Base-by-base conservation (phyloP, 2,888 invertebrate genomes). In the Lepeophtheirus nordmannii region DNA sequence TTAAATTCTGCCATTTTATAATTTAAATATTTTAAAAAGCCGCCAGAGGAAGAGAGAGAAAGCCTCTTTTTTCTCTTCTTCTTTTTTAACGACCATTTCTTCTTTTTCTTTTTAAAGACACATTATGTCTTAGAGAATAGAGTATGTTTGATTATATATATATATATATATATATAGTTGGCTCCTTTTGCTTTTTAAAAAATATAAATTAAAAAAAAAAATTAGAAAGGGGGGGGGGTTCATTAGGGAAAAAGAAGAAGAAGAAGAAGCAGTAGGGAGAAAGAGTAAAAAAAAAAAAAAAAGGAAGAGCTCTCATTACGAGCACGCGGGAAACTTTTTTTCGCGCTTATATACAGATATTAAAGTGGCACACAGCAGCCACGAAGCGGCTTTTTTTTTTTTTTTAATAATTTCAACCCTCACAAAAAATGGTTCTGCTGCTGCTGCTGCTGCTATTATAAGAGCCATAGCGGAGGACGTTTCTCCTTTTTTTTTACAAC, bases 111-210 rank as follows among this genome's bases (percentile, higher is more conserved):
- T 46, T 46, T 46, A 46, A 46, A 46, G 53, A 46, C 53, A 46
- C 53, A n/a, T 46, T n/a, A 46, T 46, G 53, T 20, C 46, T 41
- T 63, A 46, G 40, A 58, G 53, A 5, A 46, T 14, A 46, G 53
- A 41, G 46, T 17, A 63, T 63, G 23, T 63, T 20, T 63, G 46
- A 20, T 20, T 46, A 53, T 63, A 46, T 63, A n/a, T 46, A 63
- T 63, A 22, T 17, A 63, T 63, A 46, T 46, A 63, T 63, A 46
- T 46, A 63, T 63, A 63, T n/a, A 59, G 11, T 23, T 37, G 39
- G 8, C 46, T 1, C 17, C 61, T n/a, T 30, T 10, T 30, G 64
- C 22, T 57, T 53, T 38, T 20, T n/a, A 57, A 57, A 53, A 46
- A n/a, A 46, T 46, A 46, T 46, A 46, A 46, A 46, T 46, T 46